Percentiles rank a stretch among this genome's conserved stretches.
These are phyloP conservation scores for Phengaris arion DNA, from an alignment of 2,888 invertebrate genomes.

Conservation along the genomic window DNA sequence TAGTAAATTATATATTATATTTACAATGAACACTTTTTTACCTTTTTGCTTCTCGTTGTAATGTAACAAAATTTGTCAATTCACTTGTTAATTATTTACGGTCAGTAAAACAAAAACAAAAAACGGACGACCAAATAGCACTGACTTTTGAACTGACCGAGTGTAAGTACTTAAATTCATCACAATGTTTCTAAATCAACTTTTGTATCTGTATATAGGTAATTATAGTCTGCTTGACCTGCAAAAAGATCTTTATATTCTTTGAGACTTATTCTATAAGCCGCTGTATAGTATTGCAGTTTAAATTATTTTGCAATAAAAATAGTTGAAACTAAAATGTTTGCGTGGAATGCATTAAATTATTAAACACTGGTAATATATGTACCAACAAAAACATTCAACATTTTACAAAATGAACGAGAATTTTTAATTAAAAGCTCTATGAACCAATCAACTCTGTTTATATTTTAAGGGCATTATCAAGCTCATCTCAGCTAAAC, in stretches of 20 bases:
- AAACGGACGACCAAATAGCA: too few relatives aligned
- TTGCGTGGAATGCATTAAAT: neutral
- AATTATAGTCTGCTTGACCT: too few relatives aligned
- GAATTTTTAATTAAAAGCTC: conserved; percentile 20
- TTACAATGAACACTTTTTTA: neutral
- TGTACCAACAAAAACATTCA: conserved; percentile 8
- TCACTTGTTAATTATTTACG: neutral
- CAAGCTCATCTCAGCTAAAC: conserved; percentile 32
- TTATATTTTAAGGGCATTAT: neutral
- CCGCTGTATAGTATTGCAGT: neutral
- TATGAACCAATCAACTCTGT: conserved; percentile 15
- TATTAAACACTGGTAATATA: conserved; percentile 1
- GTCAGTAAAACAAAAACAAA: neutral
- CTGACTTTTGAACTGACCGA: too few relatives aligned
- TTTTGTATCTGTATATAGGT: too few relatives aligned
- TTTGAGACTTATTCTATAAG: too few relatives aligned
- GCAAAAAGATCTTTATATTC: too few relatives aligned
- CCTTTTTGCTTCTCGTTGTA: neutral
- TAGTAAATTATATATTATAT: neutral
- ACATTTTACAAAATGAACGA: conserved; percentile 1
- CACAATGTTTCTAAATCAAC: too few relatives aligned
- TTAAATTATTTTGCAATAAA: neutral
- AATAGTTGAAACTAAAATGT: neutral
- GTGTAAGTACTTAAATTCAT: too few relatives aligned
- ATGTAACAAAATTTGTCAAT: neutral